Evolutionary conservation across 2,888 invertebrate genomes (phyloP).

Genomic region (Cylindroiulus punctatus): DNA sequence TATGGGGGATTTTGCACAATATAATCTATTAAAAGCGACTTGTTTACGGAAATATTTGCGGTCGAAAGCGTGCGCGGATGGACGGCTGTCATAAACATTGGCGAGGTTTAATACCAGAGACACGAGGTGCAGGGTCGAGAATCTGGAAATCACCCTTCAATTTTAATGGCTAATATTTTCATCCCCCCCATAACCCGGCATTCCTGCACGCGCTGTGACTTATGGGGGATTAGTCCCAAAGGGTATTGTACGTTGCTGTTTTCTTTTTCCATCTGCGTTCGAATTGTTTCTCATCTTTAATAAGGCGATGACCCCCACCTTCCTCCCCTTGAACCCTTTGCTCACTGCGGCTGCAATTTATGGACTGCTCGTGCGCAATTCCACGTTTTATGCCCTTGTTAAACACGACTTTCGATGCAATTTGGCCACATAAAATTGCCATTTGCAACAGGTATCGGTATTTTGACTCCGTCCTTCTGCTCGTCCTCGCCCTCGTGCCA

Average conservation of each 20-base stretch:
- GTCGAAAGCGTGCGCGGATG: not conserved
- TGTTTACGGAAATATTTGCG: conserved; percentile 27
- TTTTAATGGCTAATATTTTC: conserved; percentile 26
- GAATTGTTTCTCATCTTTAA: not conserved
- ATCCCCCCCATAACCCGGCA: not conserved
- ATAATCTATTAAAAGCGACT: conserved; percentile 19
- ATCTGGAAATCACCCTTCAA: conserved; percentile 22
- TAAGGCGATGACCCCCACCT: not conserved
- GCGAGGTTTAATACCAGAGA: not conserved
- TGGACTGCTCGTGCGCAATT: not conserved
- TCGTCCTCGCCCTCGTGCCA: no score
- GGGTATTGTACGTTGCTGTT: not conserved
- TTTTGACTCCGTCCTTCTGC: not conserved
- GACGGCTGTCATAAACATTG: conserved; percentile 4
- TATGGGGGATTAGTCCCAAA: not conserved
- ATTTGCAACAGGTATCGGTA: not conserved
- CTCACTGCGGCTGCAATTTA: not conserved
- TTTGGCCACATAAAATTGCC: not conserved
- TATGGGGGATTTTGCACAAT: not conserved
- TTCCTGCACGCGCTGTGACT: conserved; percentile 5
- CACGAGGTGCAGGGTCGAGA: not conserved
- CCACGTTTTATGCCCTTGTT: not conserved
- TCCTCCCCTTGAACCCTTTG: not conserved
- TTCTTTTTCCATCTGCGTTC: not conserved
- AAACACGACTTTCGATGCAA: not conserved